Conservation (phyloP, 2,797 vertebrate genomes). For the Sylvilagus floridanus region DNA sequence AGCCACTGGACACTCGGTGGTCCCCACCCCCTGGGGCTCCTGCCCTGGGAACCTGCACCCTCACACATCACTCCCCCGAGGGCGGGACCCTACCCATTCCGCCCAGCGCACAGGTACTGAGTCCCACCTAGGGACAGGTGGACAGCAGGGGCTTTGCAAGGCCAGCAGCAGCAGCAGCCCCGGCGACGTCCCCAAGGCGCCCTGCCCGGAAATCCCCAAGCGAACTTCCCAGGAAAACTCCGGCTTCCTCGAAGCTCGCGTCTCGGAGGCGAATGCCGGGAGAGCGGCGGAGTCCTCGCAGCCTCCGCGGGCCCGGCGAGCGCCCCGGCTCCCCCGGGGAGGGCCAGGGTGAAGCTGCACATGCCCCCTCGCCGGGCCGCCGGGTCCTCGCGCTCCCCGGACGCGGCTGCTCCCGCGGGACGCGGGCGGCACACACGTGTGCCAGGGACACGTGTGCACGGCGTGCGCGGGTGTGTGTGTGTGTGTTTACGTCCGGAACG, state of each 20-base stretch:
- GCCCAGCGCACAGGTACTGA: neutral
- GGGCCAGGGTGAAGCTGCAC: constrained; percentile 76
- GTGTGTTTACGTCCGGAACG: constrained; percentile 80
- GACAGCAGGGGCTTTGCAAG: neutral
- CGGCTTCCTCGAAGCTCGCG: constrained; percentile 72
- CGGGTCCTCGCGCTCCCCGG: neutral
- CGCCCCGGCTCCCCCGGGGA: constrained; percentile 64
- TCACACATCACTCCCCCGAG: neutral
- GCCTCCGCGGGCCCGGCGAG: constrained; percentile 67
- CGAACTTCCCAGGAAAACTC: constrained; percentile 84
- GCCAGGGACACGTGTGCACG: neutral
- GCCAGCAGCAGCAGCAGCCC: neutral
- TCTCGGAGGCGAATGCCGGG: constrained; percentile 70
- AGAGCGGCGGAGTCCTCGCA: constrained; percentile 71
- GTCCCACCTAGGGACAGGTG: neutral
- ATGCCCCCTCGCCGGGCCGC: constrained; percentile 1
- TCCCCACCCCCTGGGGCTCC: neutral
- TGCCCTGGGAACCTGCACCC: neutral
- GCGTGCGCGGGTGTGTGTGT: neutral
- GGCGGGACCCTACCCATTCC: too few relatives aligned
- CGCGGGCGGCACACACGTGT: neutral
- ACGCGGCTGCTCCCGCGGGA: neutral
- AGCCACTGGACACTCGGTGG: too few relatives aligned
- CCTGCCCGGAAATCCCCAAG: constrained; percentile 81
- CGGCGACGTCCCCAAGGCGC: constrained; percentile 33